phyloP scores from a whole-genome alignment of 2,113 vertebrate genomes.

The Psophia crepitans region DNA sequence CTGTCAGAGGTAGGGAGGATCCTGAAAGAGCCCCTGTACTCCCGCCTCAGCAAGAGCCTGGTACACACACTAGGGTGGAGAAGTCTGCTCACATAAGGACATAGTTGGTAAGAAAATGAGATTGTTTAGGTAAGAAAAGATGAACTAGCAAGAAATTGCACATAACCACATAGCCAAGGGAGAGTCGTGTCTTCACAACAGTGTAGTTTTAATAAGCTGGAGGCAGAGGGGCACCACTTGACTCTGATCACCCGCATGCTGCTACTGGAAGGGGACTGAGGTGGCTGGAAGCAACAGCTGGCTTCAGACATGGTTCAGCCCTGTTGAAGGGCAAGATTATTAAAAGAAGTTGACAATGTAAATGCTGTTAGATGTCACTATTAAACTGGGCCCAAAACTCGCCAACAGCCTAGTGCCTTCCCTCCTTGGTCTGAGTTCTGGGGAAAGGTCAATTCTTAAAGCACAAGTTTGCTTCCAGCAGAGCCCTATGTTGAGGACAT shows the following conservation, averaged over 20 bases:
- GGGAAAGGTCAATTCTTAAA: neutral
- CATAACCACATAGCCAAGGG: neutral
- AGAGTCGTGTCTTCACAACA: neutral
- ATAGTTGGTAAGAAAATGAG: neutral
- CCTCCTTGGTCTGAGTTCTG: neutral
- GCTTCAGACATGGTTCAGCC: neutral
- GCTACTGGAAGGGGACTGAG: neutral
- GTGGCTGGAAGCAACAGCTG: neutral
- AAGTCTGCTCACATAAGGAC: neutral
- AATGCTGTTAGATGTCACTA: neutral
- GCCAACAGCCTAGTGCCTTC: neutral
- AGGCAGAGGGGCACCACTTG: neutral
- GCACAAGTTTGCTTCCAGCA: neutral
- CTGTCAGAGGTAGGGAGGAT: neutral
- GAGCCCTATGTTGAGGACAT: neutral
- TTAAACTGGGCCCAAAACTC: neutral
- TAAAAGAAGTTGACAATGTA: neutral
- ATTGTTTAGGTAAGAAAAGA: neutral
- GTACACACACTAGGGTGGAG: neutral
- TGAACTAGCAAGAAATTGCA: neutral
- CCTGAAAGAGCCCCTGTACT: neutral
- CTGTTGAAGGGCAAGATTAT: neutral
- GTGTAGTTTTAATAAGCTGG: neutral
- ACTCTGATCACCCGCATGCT: neutral
- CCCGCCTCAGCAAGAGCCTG: neutral